These are phyloP conservation scores for Epinotia nisella DNA, from an alignment of 2,888 invertebrate species.

Conservation along the genomic window DNA sequence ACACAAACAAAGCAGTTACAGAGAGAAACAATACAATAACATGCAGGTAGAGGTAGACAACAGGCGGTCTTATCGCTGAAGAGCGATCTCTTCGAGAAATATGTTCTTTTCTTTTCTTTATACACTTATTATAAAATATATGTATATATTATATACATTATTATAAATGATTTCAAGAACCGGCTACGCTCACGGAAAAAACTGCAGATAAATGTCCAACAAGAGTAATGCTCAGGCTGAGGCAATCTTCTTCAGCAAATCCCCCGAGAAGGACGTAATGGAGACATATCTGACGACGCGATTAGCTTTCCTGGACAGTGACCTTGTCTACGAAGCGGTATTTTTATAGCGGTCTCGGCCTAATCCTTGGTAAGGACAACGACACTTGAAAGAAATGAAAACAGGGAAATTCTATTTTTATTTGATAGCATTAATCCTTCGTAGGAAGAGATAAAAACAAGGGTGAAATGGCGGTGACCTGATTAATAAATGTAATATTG, in stretches of 20 bases:
- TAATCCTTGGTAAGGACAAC: background rate
- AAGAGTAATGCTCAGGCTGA: slow-evolving; percentile 8
- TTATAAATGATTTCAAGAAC: background rate
- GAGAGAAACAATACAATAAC: too few species aligned
- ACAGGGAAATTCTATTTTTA: too few species aligned
- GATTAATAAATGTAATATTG: background rate
- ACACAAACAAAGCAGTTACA: too few species aligned
- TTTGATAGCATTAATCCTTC: too few species aligned
- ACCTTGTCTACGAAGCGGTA: background rate
- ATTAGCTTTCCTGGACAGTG: slow-evolving; percentile 12
- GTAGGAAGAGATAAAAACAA: too few species aligned
- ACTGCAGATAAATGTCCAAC: slow-evolving; percentile 4
- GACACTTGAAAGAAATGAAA: background rate
- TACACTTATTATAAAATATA: too few species aligned
- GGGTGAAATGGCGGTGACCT: too few species aligned
- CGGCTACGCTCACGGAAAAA: background rate
- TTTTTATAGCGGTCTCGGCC: background rate
- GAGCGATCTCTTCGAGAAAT: too few species aligned
- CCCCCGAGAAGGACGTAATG: slow-evolving; percentile 7
- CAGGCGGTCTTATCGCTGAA: too few species aligned
- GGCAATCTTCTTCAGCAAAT: slow-evolving; percentile 8
- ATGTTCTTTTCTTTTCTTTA: too few species aligned
- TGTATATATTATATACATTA: background rate
- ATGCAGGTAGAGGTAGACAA: too few species aligned
- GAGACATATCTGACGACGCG: background rate